Conservation (phyloP, 2,888 invertebrate species). For the Athrips mouffetella region DNA sequence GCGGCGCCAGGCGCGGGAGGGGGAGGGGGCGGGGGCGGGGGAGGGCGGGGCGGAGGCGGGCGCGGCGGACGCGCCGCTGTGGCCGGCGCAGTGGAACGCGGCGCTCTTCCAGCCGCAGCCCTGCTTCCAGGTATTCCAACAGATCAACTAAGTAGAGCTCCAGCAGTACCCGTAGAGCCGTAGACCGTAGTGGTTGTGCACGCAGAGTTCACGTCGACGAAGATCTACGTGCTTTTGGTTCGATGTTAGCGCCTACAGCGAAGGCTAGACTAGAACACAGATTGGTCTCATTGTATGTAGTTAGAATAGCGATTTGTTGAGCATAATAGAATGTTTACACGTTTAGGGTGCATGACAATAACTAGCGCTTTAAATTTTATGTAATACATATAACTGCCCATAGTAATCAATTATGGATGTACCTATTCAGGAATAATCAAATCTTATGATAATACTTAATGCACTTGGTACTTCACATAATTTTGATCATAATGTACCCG, state of each 20-base stretch:
- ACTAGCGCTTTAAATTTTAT: constrained; percentile 62
- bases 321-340: constrained; percentile 31
- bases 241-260: constrained; percentile 29
- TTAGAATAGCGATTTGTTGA: constrained; percentile 38
- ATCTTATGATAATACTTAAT: not conserved
- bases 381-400: constrained; percentile 30
- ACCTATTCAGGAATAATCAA: not conserved
- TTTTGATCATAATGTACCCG: constrained; percentile 7
- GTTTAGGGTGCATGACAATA: constrained; percentile 74
- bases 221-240: constrained; percentile 20
- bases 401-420: constrained; percentile 7
- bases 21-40: constrained; percentile 25
- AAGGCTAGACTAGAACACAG: constrained; percentile 41
- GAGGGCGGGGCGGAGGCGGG: constrained; percentile 38
- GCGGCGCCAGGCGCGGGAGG: constrained; percentile 40
- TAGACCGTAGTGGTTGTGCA: constrained; percentile 47
- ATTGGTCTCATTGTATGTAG: constrained; percentile 50
- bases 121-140: constrained; percentile 78
- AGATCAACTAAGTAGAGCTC: constrained; percentile 71
- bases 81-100: constrained; percentile 67
- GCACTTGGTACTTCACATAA: constrained; percentile 20
- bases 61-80: constrained; percentile 53
- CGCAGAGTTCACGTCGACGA: constrained; percentile 26
- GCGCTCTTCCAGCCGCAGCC: constrained; percentile 69
- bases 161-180: constrained; percentile 46